Evolutionary conservation across 1,140 invertebrate species (phyloP), one percentile per base, ranked within the genome.

Genomic region (Hormaphis cornu): DNA sequence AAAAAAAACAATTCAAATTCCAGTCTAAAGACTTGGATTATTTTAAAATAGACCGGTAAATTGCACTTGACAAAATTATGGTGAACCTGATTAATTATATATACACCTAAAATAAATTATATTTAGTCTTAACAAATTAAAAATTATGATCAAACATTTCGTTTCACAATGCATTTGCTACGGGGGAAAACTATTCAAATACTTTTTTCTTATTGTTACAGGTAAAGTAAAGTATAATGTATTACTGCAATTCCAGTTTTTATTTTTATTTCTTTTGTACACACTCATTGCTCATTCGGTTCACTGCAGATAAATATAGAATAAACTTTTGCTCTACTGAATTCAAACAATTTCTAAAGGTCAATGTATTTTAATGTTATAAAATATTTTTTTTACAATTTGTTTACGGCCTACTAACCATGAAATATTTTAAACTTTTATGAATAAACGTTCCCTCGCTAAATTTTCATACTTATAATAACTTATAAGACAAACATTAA

Each of bases 231-330:
- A 28, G 48, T 52, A 28, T 24, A 5, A 18, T 33, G 14, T 54
- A 35, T 33, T 26, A 35, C 26, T 54, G 18, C 28, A 54, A 35
- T 54, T n/a, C n/a, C n/a, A n/a, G n/a, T n/a, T n/a, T n/a, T n/a
- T n/a, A n/a, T n/a, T n/a, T n/a, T n/a, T n/a, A n/a, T n/a, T 54
- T 54, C 52, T 20, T 22, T 54, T 54, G 52, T 56, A 16, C n/a
- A n/a, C n/a, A n/a, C 30, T 35, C 18, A 56, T 35, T 54, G 30
- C n/a, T 54, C 35, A 56, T 35, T 56, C 53, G 53, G 33, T 22
- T 14, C 30, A 56, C 18, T 16, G 53, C 30, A 22, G 30, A 56
- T 14, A 12, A 37, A 56, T 56, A 56, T 35, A 56, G 12, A 37
- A 35, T 37, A 56, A 35, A 22, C 53, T 56, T 56, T 56, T 56